Conservation (phyloP, 2,888 invertebrate species). For the Protodeltote pygarga region DNA sequence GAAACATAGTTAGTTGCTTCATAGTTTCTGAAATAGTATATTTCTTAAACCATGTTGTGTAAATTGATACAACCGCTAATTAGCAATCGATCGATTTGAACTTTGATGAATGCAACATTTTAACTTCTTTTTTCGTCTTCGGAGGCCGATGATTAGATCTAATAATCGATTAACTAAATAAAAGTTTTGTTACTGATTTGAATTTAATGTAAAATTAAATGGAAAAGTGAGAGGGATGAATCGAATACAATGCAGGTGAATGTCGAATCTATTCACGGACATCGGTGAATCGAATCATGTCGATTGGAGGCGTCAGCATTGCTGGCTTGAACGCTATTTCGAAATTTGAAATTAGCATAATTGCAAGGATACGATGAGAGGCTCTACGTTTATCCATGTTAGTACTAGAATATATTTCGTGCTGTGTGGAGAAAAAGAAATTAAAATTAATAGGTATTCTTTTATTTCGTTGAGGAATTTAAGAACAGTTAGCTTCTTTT, state of each 20-base stretch:
- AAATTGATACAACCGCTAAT: conserved; percentile 4
- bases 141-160: neutral
- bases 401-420: too few species aligned
- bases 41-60: conserved; percentile 11
- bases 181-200: neutral
- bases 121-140: neutral
- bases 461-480: too few species aligned
- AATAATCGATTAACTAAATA: neutral
- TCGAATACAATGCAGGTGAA: conserved; percentile 53
- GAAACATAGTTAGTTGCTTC: conserved; percentile 19
- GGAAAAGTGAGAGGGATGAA: conserved; percentile 62
- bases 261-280: conserved; percentile 63
- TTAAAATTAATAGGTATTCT: too few species aligned
- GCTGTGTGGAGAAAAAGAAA: too few species aligned
- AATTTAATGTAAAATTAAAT: conserved; percentile 20
- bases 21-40: conserved; percentile 17
- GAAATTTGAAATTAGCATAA: conserved; percentile 39
- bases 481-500: too few species aligned
- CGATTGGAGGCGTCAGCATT: conserved; percentile 50
- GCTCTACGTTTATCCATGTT: conserved; percentile 8
- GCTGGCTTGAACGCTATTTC: conserved; percentile 39
- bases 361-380: conserved; percentile 12
- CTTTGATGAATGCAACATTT: neutral
- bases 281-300: conserved; percentile 48
- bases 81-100: neutral